These are phyloP conservation scores for Pampusana beccarii DNA, from an alignment of 2,113 vertebrate genomes.

Conservation along the genomic window DNA sequence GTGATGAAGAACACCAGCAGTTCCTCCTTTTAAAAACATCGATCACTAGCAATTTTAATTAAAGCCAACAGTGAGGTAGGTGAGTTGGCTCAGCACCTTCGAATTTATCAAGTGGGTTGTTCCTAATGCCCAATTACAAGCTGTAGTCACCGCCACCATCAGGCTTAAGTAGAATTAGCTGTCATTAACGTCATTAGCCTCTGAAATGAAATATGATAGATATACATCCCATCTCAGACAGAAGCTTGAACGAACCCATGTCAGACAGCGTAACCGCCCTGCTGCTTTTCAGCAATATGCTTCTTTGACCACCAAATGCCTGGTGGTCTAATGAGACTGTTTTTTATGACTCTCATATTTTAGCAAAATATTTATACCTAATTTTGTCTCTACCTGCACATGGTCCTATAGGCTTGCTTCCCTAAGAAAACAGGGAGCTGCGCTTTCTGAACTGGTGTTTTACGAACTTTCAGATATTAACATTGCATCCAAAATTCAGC, in stretches of 20 bases:
- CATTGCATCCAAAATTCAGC: neutral
- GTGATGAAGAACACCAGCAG: neutral
- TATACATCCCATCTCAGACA: neutral
- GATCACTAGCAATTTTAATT: constrained; percentile 17
- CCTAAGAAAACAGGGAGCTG: neutral
- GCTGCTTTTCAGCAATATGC: rapidly evolving
- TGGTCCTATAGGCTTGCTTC: neutral
- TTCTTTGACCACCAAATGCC: neutral
- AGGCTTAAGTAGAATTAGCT: constrained; percentile 13
- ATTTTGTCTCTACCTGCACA: neutral
- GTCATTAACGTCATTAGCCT: neutral
- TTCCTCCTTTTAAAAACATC: constrained; percentile 30
- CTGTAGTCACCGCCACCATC: constrained; percentile 1
- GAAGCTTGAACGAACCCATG: neutral
- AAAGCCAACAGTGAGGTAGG: neutral
- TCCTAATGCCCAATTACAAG: neutral
- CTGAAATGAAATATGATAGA: neutral
- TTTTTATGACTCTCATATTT: neutral
- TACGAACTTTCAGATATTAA: neutral
- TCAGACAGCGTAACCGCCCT: neutral
- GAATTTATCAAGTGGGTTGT: neutral
- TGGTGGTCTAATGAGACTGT: neutral
- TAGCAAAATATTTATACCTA: neutral
- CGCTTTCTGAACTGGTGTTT: neutral
- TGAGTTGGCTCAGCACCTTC: constrained; percentile 6